Evolutionary conservation across 2,888 invertebrate genomes (phyloP), one percentile per base, ranked within the genome.

Genomic region (Geotrupes spiniger): DNA sequence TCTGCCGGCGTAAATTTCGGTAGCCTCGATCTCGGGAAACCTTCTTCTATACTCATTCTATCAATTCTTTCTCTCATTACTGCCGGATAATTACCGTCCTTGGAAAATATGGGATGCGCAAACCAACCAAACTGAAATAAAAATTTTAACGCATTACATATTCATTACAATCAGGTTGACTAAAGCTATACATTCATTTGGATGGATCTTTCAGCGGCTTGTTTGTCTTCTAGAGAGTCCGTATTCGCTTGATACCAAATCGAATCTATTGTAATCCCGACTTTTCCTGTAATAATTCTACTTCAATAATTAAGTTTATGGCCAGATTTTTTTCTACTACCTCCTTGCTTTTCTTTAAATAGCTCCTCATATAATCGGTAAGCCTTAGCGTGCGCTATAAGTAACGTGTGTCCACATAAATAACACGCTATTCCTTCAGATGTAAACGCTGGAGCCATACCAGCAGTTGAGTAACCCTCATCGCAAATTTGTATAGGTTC

Each of bases 21-120:
- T 1, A 87, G 72, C 3, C 85, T 76, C 0, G 85, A 83, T 5
- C 76, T 70, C 0, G 70, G 63, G 57, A 76, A 83, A 2, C 80
- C 78, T 63, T 85, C 82, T 5, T 70, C 67, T 38, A 68, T 72
- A 51, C 84, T 86, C 26, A 79, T 74, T 1, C 73, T 70, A 36
- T 73, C 76, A 12, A 87, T 75, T 2, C 76, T 70, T 25, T 74
- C 68, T 38, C 80, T 78, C 84, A 87, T 84, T 0, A 81, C 60
- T 25, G 73, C 65, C 0, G 86, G 86, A 64, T 85, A 87, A 66
- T 84, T 81, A 1, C 85, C 85, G 0, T 66, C 61, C 43, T 70
- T 66, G 0, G 80, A 77, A 64, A 82, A 80, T 28, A 87, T 82
- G 1, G 87, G 84, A 65, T 86, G 76, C 0, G 79, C 78, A 61